Evolutionary conservation across 2,888 invertebrate species (phyloP), one percentile per base, ranked within the genome.

Genomic region (Drosophila ezoana): DNA sequence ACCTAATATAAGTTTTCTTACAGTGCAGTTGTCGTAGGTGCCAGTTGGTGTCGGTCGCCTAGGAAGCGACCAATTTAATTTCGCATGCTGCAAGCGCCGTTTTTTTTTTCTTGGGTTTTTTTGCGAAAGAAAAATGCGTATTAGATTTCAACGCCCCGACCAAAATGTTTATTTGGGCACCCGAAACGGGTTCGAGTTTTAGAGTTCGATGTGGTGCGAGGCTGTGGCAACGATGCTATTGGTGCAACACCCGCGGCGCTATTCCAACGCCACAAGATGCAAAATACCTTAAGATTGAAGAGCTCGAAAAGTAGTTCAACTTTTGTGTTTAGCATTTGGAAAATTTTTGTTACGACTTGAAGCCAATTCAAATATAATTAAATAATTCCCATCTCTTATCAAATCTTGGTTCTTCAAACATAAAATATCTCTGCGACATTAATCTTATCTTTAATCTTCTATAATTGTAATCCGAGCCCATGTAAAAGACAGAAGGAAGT

Each of bases 161-260:
- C 16, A 47, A 45, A 18, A 45, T 16, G 51, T 61, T 64, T 38
- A 68, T 72, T 68, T 72, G 68, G 73, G 45, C 59, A 58, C 45
- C 56, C 62, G 57, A 78, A 79, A 87, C 85, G 54, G 45, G 82
- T 84, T 86, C 63, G 73, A 53, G 33, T 43, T 52, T 33, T 43
- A 49, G 49, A 49, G 52, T 52, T 14, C 6, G 45, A 47, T 61
- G 66, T 49, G 65, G 33, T 45, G 58, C 45, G 20, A 14, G 52
- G 40, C 62, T 53, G 35, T 56, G 57, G 51, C 58, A 61, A 64
- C 64, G 57, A 47, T 48, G 65, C 61, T 63, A 56, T 75, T 66
- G 67, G 72, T 75, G 76, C 79, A 79, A 80, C 79, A 77, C 81
- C 82, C 79, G 82, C 64, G 79, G 81, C 77, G 71, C 65, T 69